Conservation (phyloP, 1,140 invertebrate genomes). For the Leguminivora glycinivorella region DNA sequence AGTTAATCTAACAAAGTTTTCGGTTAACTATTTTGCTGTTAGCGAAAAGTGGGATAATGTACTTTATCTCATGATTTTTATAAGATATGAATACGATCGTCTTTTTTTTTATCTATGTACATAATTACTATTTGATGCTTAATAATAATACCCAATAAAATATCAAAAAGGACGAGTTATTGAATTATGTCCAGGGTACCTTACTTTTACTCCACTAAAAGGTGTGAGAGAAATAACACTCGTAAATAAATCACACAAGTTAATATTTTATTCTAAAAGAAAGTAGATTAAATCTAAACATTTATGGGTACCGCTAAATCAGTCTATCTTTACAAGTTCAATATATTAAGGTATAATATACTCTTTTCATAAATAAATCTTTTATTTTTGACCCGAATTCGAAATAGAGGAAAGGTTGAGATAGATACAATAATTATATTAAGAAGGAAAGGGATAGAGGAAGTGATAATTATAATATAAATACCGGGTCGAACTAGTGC, state of each 20-base stretch:
- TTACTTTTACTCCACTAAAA: too few relatives aligned
- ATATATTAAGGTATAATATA: conserved; percentile 25
- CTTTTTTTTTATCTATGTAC: too few relatives aligned
- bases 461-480: neutral
- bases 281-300: conserved; percentile 25
- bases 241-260: conserved; percentile 19
- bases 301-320: conserved; percentile 24
- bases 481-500: neutral
- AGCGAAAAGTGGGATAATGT: too few relatives aligned
- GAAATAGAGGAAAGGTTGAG: conserved; percentile 5
- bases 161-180: too few relatives aligned
- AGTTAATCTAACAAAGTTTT: too few relatives aligned
- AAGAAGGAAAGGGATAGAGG: conserved; percentile 10
- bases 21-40: too few relatives aligned
- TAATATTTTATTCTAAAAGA: conserved; percentile 20
- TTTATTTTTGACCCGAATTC: conserved; percentile 20
- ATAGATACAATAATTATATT: neutral
- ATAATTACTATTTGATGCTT: too few relatives aligned
- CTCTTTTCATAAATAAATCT: conserved; percentile 30
- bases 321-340: conserved; percentile 27
- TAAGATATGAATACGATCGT: too few relatives aligned
- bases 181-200: too few relatives aligned
- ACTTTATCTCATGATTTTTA: too few relatives aligned
- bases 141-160: too few relatives aligned
- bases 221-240: neutral